Conservation (phyloP, 2,888 invertebrate genomes). For the Heliconius ethilla region DNA sequence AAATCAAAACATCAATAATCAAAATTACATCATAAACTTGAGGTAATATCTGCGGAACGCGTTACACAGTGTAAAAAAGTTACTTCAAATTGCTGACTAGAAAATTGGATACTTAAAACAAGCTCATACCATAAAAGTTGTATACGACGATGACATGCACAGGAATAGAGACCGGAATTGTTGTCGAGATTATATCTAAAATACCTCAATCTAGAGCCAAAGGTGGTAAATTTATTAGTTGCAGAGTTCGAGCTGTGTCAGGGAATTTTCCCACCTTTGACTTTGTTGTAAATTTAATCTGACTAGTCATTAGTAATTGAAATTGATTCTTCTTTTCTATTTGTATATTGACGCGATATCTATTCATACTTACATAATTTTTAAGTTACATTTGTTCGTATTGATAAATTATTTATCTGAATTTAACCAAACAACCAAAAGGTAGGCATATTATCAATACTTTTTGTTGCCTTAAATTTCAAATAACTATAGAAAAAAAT, state of each 20-base stretch:
- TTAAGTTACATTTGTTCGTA: not conserved
- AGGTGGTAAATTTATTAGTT: constrained; percentile 39
- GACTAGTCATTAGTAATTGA: not conserved
- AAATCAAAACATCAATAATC: constrained; percentile 5
- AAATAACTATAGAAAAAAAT: not conserved
- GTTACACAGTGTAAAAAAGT: constrained; percentile 25
- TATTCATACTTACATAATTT: not conserved
- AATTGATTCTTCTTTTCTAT: not conserved
- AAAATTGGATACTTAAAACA: constrained; percentile 39
- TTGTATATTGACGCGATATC: not conserved
- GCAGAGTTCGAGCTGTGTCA: constrained; percentile 35
- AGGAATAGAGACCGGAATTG: constrained; percentile 33
- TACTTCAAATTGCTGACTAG: constrained; percentile 39
- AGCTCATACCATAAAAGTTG: constrained; percentile 34
- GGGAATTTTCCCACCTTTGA: constrained; percentile 31
- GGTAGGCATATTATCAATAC: not conserved
- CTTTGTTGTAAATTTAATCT: constrained; percentile 32
- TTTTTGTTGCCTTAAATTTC: not conserved
- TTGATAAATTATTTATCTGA: no score
- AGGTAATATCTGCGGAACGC: constrained; percentile 18
- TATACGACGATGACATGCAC: constrained; percentile 31
- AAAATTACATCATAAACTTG: constrained; percentile 28
- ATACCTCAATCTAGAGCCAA: constrained; percentile 18
- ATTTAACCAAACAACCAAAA: no score
- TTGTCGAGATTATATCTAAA: constrained; percentile 36